phyloP scores from a whole-genome alignment of 2,113 vertebrate species.

The Ammodytes dubius region DNA sequence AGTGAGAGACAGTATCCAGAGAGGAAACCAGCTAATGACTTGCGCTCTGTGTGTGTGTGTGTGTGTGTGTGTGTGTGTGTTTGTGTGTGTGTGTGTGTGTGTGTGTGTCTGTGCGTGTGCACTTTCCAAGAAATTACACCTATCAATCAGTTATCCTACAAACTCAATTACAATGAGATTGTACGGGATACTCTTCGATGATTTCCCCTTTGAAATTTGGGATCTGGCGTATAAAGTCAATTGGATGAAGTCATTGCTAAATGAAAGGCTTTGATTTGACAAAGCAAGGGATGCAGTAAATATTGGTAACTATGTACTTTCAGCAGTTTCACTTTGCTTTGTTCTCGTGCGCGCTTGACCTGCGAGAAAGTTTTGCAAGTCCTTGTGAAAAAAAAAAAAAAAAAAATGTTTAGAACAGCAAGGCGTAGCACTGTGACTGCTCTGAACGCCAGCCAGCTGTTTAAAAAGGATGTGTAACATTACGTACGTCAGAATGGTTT shows the following conservation, averaged over 20 bases:
- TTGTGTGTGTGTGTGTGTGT: not conserved
- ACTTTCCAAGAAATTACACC: not conserved
- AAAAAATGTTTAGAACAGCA: not conserved
- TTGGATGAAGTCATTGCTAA: not conserved
- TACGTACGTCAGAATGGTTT: not conserved
- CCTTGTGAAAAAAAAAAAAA: not conserved
- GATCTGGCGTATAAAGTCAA: not conserved
- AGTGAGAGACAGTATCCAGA: not conserved
- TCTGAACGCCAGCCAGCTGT: not conserved
- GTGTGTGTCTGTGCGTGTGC: not conserved
- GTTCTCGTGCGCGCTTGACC: not conserved
- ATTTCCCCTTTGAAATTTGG: constrained; percentile 9
- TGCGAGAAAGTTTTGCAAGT: not conserved
- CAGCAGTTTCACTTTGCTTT: not conserved
- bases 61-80: not conserved
- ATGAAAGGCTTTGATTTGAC: not conserved
- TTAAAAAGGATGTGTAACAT: not conserved
- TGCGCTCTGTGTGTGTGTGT: not conserved
- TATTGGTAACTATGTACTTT: not conserved
- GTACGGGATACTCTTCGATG: constrained; percentile 3
- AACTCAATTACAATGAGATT: constrained; percentile 17
- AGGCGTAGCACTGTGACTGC: not conserved
- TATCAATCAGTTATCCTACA: constrained; percentile 21
- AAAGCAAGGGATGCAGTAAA: not conserved
- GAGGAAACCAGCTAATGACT: constrained; percentile 12